Conservation (phyloP, 53 echinoderm and acorn worm species). For the Hippasteria phrygiana region DNA sequence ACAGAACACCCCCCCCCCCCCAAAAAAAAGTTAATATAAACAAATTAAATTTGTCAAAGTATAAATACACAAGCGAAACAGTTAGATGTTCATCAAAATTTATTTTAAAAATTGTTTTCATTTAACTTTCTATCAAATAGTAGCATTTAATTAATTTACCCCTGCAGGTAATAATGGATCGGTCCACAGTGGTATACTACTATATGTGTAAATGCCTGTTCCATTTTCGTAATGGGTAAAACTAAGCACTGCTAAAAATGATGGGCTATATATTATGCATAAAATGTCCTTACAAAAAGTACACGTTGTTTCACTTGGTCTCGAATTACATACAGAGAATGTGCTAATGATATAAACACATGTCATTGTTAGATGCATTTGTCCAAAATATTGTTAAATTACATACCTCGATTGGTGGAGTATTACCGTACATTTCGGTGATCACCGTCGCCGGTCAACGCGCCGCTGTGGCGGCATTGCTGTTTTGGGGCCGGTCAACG, state of each 20-base stretch:
- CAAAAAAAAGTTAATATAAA: too few species aligned
- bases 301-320: neutral
- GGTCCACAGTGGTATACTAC: neutral
- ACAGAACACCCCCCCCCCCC: too few species aligned
- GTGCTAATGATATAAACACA: neutral
- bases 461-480: neutral
- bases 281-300: neutral
- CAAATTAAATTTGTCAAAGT: too few species aligned
- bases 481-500: neutral
- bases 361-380: neutral
- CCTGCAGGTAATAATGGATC: neutral
- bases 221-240: constrained; percentile 16
- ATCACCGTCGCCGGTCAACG: constrained; percentile 8
- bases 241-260: constrained; percentile 5
- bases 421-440: neutral
- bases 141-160: neutral
- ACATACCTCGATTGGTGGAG: neutral
- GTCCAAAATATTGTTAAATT: constrained; percentile 16
- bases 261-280: neutral
- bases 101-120: neutral
- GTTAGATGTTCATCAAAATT: too few species aligned
- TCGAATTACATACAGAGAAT: constrained; percentile 6
- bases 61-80: too few species aligned
- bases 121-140: neutral
- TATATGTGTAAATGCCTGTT: neutral